A percentile compares a stretch with the other conserved stretches of the same genome.
Conservation (phyloP, 2,113 vertebrate species). For the Sinosuthora webbiana region DNA sequence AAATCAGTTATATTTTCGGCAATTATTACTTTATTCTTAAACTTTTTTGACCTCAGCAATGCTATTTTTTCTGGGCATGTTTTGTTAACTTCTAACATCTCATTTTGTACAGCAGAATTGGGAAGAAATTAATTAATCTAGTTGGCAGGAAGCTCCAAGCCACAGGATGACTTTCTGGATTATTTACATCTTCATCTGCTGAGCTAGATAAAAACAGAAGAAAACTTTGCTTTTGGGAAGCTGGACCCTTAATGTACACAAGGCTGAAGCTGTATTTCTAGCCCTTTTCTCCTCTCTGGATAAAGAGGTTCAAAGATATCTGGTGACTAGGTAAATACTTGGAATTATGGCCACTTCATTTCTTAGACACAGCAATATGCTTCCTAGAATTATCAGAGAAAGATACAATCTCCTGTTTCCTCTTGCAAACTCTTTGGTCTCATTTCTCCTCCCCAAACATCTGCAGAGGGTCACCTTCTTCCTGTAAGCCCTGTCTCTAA, state of each 20-base stretch:
- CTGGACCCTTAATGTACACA: neutral
- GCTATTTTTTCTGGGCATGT: neutral
- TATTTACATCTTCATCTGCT: neutral
- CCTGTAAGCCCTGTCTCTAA: neutral
- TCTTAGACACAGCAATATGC: neutral
- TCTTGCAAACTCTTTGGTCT: neutral
- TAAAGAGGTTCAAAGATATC: neutral
- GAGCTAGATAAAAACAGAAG: neutral
- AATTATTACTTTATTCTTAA: neutral
- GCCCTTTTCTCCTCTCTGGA: neutral
- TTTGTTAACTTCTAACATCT: neutral
- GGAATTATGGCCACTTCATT: neutral
- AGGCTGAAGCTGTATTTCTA: neutral
- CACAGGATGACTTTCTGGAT: neutral
- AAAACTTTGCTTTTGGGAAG: neutral
- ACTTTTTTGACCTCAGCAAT: neutral
- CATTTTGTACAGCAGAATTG: neutral
- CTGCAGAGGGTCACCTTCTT: neutral
- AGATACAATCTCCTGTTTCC: neutral
- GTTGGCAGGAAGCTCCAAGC: neutral
- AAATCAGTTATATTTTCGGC: neutral
- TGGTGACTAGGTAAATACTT: neutral
- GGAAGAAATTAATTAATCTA: neutral
- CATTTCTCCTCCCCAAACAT: neutral
- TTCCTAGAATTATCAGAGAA: neutral